Evolutionary conservation across 2,888 invertebrate species (phyloP), one percentile per base, ranked within the genome.

Genomic region (Dichetophora obliterata): DNA sequence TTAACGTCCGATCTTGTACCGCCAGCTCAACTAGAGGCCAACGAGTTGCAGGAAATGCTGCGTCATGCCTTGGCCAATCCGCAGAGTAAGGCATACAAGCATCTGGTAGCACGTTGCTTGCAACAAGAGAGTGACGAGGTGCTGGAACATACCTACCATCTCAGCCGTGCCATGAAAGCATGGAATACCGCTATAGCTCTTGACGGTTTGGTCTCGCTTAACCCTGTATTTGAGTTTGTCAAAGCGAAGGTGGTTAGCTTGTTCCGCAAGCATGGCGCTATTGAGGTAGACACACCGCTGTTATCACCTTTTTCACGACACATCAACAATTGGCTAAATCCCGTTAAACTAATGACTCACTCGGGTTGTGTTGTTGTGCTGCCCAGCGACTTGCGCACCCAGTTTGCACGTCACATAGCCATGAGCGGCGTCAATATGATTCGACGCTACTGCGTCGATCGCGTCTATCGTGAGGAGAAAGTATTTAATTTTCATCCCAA

Each of bases 401-500:
- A 94, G 9, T 95, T 96, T 89, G 95, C 95, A 0, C 91, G 95
- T 74, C 95, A 95, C 85, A 92, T 96, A 8, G 96, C 95, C 0
- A 93, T 95, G 90, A 94, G 94, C 80, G 93, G 93, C 3, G 92
- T 96, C 0, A 93, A 92, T 66, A 92, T 93, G 82, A 91, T 97
- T 85, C 94, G 97, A 80, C 92, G 98, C 69, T 98, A 95, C 88
- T 92, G 94, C 0, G 93, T 98, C 6, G 97, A 96, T 82, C 92
- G 95, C 71, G 97, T 98, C 1, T 98, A 94, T 86, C 91, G 96
- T 77, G 95, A 96, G 86, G 93, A 94, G 82, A 93, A 93, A 83
- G 93, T 93, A 3, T 91, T 91, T 76, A 96, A 96, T 0, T 94
- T 95, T 83, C 96, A 97, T 89, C 98, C 98, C 0, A 92, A 94